Evolutionary conservation across 1,140 invertebrate genomes (phyloP), one percentile per base, ranked within the genome.

Genomic region (Eurytemora carolleeae): DNA sequence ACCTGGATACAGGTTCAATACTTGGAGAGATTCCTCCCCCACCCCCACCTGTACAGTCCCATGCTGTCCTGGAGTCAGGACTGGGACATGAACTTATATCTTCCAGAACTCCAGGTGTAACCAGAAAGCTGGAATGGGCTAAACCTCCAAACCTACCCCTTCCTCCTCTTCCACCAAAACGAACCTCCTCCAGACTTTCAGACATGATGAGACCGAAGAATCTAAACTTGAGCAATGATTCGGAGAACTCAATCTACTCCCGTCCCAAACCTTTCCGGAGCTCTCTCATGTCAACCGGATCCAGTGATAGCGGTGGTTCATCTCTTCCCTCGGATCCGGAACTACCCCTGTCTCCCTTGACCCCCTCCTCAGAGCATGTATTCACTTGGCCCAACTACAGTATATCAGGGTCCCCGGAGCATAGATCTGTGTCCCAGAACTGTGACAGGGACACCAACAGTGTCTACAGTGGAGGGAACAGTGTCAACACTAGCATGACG

Each of bases 261-360:
- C 20, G 23, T 17, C 18, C 60, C 19, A 57, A 19, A 16, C 24
- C 53, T 17, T 20, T 20, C 24, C 15, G 60, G 20, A 57, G 19
- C 25, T 55, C 44, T 56, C 53, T 62, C 16, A 62, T 62, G 60
- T 62, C 60, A 2, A 62, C 60, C 17, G 60, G 60, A 2, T 62
- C 60, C 2, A 22, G 19, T 2, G 60, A 62, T 17, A 56, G 53
- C 21, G 18, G 18, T 7, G 53, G 60, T 22, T 23, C 21, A 19
- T 61, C 59, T n/a, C 22, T 54, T 18, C n/a, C 19, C 21, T 62
- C 60, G 7, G 17, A 17, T n/a, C 21, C 21, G 16, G 53, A 53
- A 23, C 53, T 23, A n/a, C 17, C 21, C 21, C 19, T 17, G 3
- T 24, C 44, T 21, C 19, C 44, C 26, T 21, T 19, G 7, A 24